Evolutionary conservation across 2,113 vertebrate genomes (phyloP).

Genomic region (Myiozetetes cayanensis): DNA sequence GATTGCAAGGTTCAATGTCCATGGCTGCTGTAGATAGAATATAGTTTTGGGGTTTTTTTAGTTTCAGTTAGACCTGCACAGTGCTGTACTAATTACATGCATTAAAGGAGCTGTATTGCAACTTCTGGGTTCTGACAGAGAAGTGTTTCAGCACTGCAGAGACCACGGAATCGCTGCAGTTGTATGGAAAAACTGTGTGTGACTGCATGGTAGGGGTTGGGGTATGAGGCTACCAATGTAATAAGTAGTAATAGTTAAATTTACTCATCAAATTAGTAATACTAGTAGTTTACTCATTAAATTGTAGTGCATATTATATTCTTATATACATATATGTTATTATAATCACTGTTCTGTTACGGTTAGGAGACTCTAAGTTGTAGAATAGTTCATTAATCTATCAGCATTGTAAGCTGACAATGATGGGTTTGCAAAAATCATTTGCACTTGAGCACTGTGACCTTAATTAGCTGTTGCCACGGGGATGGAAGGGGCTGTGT

Average conservation of each 20-base stretch:
- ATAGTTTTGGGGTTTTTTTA: neutral
- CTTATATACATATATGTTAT: too few relatives aligned
- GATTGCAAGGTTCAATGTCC: neutral
- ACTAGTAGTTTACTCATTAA: too few relatives aligned
- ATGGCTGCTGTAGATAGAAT: neutral
- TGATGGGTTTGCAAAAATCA: neutral
- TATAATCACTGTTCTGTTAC: too few relatives aligned
- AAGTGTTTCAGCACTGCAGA: neutral
- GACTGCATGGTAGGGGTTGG: neutral
- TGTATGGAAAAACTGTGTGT: accelerated
- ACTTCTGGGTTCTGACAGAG: neutral
- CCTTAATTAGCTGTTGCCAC: neutral
- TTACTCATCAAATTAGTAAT: too few relatives aligned
- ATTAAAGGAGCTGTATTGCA: neutral
- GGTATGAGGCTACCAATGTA: neutral
- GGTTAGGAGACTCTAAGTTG: too few relatives aligned
- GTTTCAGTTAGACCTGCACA: neutral
- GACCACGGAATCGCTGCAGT: neutral
- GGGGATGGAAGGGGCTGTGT: neutral
- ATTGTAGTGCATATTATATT: too few relatives aligned
- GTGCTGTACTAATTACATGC: neutral
- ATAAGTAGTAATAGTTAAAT: too few relatives aligned
- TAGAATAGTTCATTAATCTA: too few relatives aligned
- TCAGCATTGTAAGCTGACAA: too few relatives aligned
- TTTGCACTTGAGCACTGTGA: neutral